Conservation (phyloP, 2,888 invertebrate species). For the Morpho helenor region DNA sequence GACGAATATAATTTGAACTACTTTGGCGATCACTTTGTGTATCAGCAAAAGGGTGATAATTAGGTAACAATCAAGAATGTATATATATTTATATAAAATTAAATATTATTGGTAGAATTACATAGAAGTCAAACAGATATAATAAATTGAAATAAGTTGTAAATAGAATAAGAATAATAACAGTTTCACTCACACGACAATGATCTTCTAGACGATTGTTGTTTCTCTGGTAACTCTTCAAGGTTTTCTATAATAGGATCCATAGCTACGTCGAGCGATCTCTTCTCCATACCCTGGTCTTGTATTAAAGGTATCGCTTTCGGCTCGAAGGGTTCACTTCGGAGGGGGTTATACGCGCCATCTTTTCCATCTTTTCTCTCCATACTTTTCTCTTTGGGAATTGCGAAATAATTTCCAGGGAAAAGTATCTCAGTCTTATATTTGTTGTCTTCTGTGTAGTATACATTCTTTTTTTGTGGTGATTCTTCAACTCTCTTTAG, state of each 20-base stretch:
- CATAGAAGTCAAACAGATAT: no score
- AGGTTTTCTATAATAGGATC: slow-evolving; percentile 57
- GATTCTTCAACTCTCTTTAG: slow-evolving; percentile 41
- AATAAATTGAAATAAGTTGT: background rate
- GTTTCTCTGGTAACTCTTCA: slow-evolving; percentile 45
- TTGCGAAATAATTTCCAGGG: slow-evolving; percentile 71
- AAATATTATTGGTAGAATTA: no score
- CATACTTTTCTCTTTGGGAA: slow-evolving; percentile 69
- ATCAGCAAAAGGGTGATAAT: background rate
- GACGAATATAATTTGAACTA: no score
- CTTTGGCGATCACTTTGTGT: no score
- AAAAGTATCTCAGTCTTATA: slow-evolving; percentile 62
- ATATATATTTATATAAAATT: no score
- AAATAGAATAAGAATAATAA: background rate
- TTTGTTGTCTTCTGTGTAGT: slow-evolving; percentile 52
- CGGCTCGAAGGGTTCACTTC: slow-evolving; percentile 47
- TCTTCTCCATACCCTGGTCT: slow-evolving; percentile 50
- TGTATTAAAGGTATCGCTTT: slow-evolving; percentile 62
- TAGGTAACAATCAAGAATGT: no score
- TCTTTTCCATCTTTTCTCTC: slow-evolving; percentile 35
- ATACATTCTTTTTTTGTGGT: slow-evolving; percentile 48
- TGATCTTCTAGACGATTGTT: slow-evolving; percentile 58
- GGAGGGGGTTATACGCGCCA: slow-evolving; percentile 32
- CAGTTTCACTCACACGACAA: slow-evolving; percentile 54
- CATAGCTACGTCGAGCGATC: slow-evolving; percentile 50